phyloP scores from a whole-genome alignment of 2,888 invertebrate species.

The Drosophila dives region DNA sequence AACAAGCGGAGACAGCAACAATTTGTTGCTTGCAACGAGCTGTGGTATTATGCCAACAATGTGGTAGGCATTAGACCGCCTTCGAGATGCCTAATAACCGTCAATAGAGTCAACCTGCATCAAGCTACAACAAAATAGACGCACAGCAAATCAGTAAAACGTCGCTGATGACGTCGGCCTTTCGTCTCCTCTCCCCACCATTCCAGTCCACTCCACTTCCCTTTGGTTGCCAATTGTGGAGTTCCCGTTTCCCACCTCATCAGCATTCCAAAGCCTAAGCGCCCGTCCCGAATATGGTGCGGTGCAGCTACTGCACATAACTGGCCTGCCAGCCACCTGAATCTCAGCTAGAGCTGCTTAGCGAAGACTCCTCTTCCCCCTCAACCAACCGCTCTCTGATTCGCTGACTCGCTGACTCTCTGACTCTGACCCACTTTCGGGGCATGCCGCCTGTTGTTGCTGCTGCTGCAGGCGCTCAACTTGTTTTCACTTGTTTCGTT shows the following conservation, averaged over 20 bases:
- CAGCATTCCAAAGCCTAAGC: conserved; percentile 63
- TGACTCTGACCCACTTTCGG: conserved; percentile 75
- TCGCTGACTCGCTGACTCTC: conserved; percentile 49
- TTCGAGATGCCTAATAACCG: conserved; percentile 80
- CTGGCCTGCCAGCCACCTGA: conserved; percentile 63
- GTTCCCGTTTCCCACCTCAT: conserved; percentile 51
- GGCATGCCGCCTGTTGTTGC: conserved; percentile 38
- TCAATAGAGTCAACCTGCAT: conserved; percentile 66
- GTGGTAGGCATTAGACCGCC: conserved; percentile 73
- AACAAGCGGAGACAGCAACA: conserved; percentile 26
- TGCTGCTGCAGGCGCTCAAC: conserved; percentile 59
- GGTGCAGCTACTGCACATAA: conserved; percentile 53
- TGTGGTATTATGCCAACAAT: conserved; percentile 49
- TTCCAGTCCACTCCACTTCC: conserved; percentile 21
- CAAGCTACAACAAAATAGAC: conserved; percentile 20
- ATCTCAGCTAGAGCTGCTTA: conserved; percentile 45
- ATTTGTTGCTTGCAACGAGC: conserved; percentile 18
- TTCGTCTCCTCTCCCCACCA: neutral
- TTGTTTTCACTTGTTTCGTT: conserved; percentile 78
- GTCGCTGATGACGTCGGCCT: conserved; percentile 58
- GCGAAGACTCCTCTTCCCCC: conserved; percentile 27
- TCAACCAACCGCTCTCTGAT: conserved; percentile 6
- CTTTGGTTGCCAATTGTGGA: conserved; percentile 8
- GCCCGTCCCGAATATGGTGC: conserved; percentile 51
- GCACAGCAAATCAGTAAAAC: conserved; percentile 21